Evolutionary conservation across 2,888 invertebrate genomes (phyloP).

Genomic region (Drosophila robusta): DNA sequence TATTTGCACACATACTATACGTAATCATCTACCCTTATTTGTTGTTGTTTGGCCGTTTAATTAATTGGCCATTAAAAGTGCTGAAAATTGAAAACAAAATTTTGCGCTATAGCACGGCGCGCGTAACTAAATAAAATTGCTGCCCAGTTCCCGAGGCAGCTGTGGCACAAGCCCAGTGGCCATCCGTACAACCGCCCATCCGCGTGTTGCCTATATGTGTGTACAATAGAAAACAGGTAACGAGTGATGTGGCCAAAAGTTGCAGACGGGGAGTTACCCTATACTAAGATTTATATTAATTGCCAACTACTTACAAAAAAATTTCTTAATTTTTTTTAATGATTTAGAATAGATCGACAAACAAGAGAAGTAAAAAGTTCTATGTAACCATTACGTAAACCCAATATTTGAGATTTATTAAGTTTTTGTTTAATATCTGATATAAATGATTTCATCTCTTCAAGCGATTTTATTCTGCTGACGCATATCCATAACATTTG

Average conservation of each 20-base stretch:
- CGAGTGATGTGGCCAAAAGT: background rate
- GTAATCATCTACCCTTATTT: conserved; percentile 24
- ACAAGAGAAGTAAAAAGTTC: no score
- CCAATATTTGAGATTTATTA: no score
- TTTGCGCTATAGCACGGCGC: conserved; percentile 43
- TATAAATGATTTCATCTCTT: background rate
- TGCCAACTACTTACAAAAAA: background rate
- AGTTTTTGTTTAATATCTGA: background rate
- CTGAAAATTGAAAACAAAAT: conserved; percentile 76
- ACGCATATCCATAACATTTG: background rate
- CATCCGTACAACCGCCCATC: conserved; percentile 6
- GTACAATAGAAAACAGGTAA: background rate
- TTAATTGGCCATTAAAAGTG: conserved; percentile 78
- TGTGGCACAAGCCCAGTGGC: conserved; percentile 21
- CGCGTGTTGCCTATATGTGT: conserved; percentile 2
- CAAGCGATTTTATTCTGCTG: background rate
- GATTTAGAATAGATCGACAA: no score
- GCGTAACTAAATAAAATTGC: conserved; percentile 40
- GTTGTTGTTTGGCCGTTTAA: conserved; percentile 65
- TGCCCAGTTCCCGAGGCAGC: conserved; percentile 21
- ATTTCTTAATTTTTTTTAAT: background rate
- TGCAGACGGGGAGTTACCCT: background rate
- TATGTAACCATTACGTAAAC: background rate
- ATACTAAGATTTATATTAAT: background rate
- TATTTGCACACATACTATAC: background rate